phyloP scores from a whole-genome alignment of 2,797 vertebrate genomes.

The Hydrophis major region DNA sequence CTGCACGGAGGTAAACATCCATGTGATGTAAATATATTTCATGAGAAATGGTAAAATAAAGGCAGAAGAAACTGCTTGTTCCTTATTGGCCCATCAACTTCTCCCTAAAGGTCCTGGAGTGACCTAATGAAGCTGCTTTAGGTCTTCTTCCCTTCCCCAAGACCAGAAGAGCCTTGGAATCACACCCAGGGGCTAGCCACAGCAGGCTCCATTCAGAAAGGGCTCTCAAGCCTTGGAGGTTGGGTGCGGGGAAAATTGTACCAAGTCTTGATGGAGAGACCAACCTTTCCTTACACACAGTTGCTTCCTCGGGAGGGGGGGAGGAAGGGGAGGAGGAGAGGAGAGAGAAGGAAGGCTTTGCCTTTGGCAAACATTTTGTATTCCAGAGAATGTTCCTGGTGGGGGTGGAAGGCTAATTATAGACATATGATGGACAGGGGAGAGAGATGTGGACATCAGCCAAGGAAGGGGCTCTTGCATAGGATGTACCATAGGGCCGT shows the following conservation, averaged over 20 bases:
- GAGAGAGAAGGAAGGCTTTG: background rate
- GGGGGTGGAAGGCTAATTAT: background rate
- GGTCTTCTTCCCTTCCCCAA: background rate
- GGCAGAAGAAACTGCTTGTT: conserved; percentile 65
- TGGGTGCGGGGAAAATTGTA: background rate
- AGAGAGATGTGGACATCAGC: background rate
- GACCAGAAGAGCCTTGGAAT: background rate
- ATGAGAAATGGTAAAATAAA: conserved; percentile 90
- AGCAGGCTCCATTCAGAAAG: background rate
- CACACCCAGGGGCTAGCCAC: background rate
- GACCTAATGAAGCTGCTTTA: background rate
- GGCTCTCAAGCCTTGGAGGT: background rate
- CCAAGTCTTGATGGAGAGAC: background rate
- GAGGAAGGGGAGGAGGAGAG: background rate
- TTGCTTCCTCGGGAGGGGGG: background rate
- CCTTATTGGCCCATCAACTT: conserved; percentile 48
- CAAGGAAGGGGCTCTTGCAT: background rate
- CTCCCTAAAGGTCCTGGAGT: background rate
- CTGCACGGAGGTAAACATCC: conserved; percentile 92
- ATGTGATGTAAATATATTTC: conserved; percentile 96
- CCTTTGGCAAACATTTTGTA: background rate
- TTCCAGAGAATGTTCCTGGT: background rate
- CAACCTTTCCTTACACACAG: background rate
- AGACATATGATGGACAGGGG: background rate
- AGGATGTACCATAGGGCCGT: background rate